These are phyloP conservation scores for Myrmecobius fasciatus DNA, from an alignment of 2,113 vertebrate genomes.

Conservation along the genomic window DNA sequence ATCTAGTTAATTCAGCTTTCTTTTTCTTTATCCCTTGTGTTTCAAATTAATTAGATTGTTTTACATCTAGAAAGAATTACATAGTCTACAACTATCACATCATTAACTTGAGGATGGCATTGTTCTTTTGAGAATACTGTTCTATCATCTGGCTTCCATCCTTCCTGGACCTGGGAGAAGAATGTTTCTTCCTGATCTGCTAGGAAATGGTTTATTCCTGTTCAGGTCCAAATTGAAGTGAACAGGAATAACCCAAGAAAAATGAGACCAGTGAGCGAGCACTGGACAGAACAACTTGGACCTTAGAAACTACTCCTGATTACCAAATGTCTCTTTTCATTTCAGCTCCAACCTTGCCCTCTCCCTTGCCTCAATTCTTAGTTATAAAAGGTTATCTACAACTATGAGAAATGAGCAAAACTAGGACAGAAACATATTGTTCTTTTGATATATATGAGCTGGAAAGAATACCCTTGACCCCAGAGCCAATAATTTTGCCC, in stretches of 20 bases:
- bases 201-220: not conserved
- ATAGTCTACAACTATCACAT: conserved; percentile 49
- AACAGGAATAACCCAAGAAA: not conserved
- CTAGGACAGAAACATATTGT: not conserved
- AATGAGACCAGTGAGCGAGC: not conserved
- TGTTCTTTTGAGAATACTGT: not conserved
- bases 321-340: not conserved
- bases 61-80: conserved; percentile 54
- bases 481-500: not conserved
- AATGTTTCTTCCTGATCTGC: not conserved
- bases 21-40: conserved; percentile 44
- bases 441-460: not conserved
- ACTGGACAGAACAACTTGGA: not conserved
- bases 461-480: not conserved
- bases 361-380: not conserved
- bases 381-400: conserved; percentile 1
- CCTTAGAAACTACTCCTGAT: conserved; percentile 30
- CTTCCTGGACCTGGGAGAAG: not conserved
- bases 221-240: not conserved
- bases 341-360: not conserved
- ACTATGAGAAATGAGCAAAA: not conserved
- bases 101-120: conserved; percentile 34
- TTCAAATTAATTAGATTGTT: conserved; percentile 67
- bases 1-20: conserved; percentile 69
- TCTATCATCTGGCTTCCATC: not conserved